phyloP scores from a whole-genome alignment of 2,888 invertebrate genomes.

The Spicauda simplicius region DNA sequence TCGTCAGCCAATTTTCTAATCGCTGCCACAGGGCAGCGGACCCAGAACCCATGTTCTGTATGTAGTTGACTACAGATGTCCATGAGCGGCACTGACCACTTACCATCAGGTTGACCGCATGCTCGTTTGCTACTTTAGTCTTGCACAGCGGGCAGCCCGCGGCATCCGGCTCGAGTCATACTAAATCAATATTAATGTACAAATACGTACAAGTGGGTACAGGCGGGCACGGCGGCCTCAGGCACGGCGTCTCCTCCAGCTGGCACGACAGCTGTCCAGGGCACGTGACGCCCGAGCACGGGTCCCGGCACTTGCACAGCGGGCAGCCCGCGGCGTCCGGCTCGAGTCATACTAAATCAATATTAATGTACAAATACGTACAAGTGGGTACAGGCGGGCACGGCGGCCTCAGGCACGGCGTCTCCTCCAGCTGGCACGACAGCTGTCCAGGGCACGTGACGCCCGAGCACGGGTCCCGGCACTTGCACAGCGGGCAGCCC shows the following conservation, averaged over 20 bases:
- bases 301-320: conserved; percentile 94
- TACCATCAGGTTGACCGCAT: too few relatives aligned
- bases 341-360: too few relatives aligned
- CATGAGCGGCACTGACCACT: too few relatives aligned
- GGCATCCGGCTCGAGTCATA: too few relatives aligned
- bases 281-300: conserved; percentile 90
- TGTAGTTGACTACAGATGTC: too few relatives aligned
- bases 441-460: conserved; percentile 91
- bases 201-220: conserved; percentile 89
- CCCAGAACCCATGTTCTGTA: too few relatives aligned
- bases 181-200: too few relatives aligned
- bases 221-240: conserved; percentile 92
- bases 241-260: conserved; percentile 90
- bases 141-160: too few relatives aligned
- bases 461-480: conserved; percentile 91
- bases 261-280: conserved; percentile 91
- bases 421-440: conserved; percentile 91
- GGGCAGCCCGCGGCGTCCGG: too few relatives aligned
- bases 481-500: conserved; percentile 92
- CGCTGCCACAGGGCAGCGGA: too few relatives aligned
- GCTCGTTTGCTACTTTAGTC: too few relatives aligned
- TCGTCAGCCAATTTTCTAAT: too few relatives aligned
- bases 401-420: conserved; percentile 90
- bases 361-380: conserved; percentile 53
- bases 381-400: conserved; percentile 95